phyloP scores from a whole-genome alignment of 2,888 invertebrate species.

The Zygaena filipendulae region DNA sequence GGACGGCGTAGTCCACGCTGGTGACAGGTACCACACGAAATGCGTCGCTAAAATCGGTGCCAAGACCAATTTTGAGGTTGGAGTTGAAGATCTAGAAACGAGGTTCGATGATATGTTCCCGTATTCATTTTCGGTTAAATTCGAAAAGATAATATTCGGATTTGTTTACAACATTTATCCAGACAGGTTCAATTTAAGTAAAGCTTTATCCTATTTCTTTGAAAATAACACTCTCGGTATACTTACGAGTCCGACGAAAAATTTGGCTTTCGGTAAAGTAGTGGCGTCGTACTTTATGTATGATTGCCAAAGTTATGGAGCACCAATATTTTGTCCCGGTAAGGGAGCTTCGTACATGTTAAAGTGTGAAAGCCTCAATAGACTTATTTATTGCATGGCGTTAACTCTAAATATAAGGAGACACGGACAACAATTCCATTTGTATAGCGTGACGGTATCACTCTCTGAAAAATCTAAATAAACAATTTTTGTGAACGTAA shows the following conservation, averaged over 20 bases:
- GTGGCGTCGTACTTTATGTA: constrained; percentile 73
- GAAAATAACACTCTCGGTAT: constrained; percentile 63
- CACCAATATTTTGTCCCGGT: constrained; percentile 69
- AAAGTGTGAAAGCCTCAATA: constrained; percentile 68
- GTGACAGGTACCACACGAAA: constrained; percentile 66
- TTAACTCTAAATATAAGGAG: constrained; percentile 68
- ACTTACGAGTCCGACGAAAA: constrained; percentile 60
- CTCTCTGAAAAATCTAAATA: constrained; percentile 38
- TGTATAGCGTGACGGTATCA: constrained; percentile 37
- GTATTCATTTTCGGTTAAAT: constrained; percentile 64
- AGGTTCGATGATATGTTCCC: constrained; percentile 67
- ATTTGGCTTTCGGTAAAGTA: constrained; percentile 60
- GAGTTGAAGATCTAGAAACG: constrained; percentile 63
- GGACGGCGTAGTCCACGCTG: constrained; percentile 71
- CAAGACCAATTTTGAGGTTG: constrained; percentile 65
- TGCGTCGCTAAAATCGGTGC: constrained; percentile 48
- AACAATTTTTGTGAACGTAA: too few species aligned
- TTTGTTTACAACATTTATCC: constrained; percentile 68
- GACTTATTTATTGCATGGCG: constrained; percentile 72
- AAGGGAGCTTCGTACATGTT: constrained; percentile 70
- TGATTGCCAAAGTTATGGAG: constrained; percentile 72
- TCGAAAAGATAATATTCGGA: constrained; percentile 69
- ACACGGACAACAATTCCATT: constrained; percentile 64
- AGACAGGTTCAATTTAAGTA: constrained; percentile 71
- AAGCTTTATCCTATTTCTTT: constrained; percentile 71